phyloP scores from a whole-genome alignment of 2,113 vertebrate genomes.

The Opisthocomus hoazin region DNA sequence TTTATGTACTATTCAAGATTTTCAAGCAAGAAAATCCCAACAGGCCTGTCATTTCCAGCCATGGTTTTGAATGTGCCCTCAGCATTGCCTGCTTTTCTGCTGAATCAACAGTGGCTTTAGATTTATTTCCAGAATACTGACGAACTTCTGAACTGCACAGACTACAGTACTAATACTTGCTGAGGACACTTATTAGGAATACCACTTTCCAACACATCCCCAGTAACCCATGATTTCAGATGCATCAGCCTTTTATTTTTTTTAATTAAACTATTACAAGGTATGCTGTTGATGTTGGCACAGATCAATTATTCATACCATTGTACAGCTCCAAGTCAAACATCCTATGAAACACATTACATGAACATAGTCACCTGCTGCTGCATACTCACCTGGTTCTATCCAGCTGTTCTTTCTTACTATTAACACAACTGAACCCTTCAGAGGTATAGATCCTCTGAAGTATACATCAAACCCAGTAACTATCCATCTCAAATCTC shows the following conservation, averaged over 20 bases:
- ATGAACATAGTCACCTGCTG: not conserved
- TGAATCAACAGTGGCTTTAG: not conserved
- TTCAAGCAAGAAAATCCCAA: not conserved
- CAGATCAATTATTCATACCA: slow-evolving; percentile 34
- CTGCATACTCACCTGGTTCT: not conserved
- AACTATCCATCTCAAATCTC: not conserved
- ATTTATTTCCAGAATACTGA: not conserved
- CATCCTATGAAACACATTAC: slow-evolving; percentile 10
- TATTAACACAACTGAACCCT: not conserved
- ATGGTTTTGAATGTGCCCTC: not conserved
- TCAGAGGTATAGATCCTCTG: not conserved
- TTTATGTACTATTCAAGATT: not conserved
- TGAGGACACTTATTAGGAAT: not conserved
- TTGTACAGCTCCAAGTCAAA: slow-evolving; percentile 21
- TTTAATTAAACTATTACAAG: slow-evolving; percentile 25
- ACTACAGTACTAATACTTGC: not conserved
- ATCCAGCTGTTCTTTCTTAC: not conserved
- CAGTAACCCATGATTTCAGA: not conserved
- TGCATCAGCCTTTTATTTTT: not conserved
- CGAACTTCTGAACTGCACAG: not conserved
- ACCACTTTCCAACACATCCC: not conserved
- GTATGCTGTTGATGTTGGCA: slow-evolving; percentile 50
- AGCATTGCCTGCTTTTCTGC: not conserved
- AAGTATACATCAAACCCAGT: not conserved
- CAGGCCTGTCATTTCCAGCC: not conserved